A percentile compares a stretch with the other conserved stretches of the same genome.
These are phyloP conservation scores for Atractosteus spatula DNA, from an alignment of 2,113 vertebrate species.

Conservation along the genomic window DNA sequence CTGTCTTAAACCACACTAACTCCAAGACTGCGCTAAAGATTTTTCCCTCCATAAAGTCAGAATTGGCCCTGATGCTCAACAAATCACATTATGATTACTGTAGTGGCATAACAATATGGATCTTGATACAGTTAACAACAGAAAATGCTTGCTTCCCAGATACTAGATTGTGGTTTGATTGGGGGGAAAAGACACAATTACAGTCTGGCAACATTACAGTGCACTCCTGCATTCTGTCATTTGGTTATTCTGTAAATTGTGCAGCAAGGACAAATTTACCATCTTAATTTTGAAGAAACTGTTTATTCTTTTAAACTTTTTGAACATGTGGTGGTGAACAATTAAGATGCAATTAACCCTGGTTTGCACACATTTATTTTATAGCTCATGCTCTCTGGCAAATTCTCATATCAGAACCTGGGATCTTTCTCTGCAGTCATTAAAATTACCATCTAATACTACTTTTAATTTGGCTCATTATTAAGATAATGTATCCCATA, in stretches of 20 bases:
- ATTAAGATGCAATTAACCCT: no score
- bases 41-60: conserved; percentile 40
- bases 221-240: conserved; percentile 45
- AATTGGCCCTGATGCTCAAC: conserved; percentile 51
- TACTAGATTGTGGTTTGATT: conserved; percentile 22
- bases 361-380: no score
- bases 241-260: conserved; percentile 48
- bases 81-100: conserved; percentile 61
- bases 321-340: no score
- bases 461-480: no score
- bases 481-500: no score
- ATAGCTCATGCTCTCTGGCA: no score
- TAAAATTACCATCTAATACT: no score
- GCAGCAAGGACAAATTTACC: no score
- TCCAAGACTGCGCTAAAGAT: conserved; percentile 37
- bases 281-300: no score
- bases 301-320: no score
- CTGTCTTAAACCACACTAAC: conserved; percentile 34
- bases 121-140: conserved; percentile 52
- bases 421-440: no score
- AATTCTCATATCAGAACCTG: no score
- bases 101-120: conserved; percentile 43
- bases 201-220: conserved; percentile 38
- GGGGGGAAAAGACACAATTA: conserved; percentile 43
- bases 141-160: conserved; percentile 19